phyloP scores from a whole-genome alignment of 2,888 invertebrate genomes.

The Polyploca ridens region DNA sequence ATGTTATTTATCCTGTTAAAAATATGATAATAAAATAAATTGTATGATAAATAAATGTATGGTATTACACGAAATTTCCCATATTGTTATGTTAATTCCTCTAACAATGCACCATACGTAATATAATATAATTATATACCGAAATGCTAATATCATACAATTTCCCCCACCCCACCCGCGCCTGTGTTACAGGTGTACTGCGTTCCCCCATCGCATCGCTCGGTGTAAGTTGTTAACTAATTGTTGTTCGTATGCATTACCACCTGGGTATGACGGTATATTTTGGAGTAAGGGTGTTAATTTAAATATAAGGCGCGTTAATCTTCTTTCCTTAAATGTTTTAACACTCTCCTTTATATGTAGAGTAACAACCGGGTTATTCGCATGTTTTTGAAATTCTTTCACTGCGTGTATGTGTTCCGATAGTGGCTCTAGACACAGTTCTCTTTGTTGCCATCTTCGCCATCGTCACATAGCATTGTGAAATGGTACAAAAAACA shows the following conservation, averaged over 20 bases:
- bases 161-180: slow-evolving; percentile 37
- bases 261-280: slow-evolving; percentile 5
- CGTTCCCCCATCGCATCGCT: slow-evolving; percentile 1
- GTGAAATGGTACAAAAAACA: too few species aligned
- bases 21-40: too few species aligned
- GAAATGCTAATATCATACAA: slow-evolving; percentile 54
- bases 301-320: slow-evolving; percentile 9
- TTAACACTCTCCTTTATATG: not conserved
- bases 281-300: slow-evolving; percentile 8
- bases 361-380: not conserved
- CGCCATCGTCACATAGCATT: too few species aligned
- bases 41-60: too few species aligned
- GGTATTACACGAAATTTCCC: not conserved
- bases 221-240: slow-evolving; percentile 13
- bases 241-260: slow-evolving; percentile 14
- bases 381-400: too few species aligned
- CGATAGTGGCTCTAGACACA: too few species aligned
- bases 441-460: too few species aligned
- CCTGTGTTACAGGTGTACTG: slow-evolving; percentile 34
- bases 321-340: slow-evolving; percentile 7
- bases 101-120: not conserved
- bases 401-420: too few species aligned
- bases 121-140: slow-evolving; percentile 38
- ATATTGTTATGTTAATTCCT: not conserved
- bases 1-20: too few species aligned